Evolutionary conservation across 2,113 vertebrate species (phyloP).

Genomic region (Columbina picui): DNA sequence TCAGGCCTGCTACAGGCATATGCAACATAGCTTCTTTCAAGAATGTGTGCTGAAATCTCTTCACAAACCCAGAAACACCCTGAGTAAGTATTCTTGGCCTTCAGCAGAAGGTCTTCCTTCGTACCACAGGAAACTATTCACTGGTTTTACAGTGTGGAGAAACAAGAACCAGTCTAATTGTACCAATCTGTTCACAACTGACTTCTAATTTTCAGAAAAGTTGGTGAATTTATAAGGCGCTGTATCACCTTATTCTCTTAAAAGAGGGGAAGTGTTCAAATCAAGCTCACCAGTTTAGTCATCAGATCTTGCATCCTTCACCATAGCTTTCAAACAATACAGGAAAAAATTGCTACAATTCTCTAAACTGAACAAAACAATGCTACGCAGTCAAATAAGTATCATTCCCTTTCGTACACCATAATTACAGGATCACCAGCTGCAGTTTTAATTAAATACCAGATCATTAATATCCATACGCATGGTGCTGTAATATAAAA

Average conservation of each 20-base stretch:
- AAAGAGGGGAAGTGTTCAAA: background rate
- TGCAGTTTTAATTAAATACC: slow-evolving; percentile 10
- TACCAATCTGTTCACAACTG: background rate
- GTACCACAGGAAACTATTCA: background rate
- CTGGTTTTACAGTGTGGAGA: background rate
- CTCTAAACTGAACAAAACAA: background rate
- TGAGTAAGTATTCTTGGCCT: background rate
- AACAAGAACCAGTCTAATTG: background rate
- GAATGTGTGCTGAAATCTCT: background rate
- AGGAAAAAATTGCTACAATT: background rate
- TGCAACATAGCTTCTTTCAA: background rate
- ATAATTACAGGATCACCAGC: background rate
- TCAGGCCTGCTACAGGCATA: background rate
- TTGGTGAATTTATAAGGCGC: background rate
- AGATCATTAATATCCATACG: background rate
- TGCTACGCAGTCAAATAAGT: background rate
- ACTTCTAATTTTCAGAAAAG: background rate
- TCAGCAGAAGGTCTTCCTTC: background rate
- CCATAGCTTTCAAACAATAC: background rate
- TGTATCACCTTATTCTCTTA: background rate
- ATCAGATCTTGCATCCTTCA: background rate
- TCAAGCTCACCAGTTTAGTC: background rate
- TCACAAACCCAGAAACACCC: background rate
- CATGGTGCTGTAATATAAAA: background rate
- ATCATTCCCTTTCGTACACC: background rate